Evolutionary conservation across 2,113 vertebrate genomes (phyloP).

Genomic region (Megaptera novaeangliae): DNA sequence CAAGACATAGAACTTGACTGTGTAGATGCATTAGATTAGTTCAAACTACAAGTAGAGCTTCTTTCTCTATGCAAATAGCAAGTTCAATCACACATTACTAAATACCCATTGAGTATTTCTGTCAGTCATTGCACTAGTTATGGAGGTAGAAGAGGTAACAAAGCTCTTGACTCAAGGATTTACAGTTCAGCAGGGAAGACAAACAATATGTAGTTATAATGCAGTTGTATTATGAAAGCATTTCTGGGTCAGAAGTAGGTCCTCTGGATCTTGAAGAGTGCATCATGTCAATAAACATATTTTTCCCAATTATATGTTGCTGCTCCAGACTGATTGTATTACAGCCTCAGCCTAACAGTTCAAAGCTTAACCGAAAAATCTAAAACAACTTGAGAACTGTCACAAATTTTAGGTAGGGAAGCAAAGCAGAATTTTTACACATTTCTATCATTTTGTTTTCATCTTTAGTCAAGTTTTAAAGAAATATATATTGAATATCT

Average conservation of each 20-base stretch:
- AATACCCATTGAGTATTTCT: not conserved
- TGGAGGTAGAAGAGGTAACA: not conserved
- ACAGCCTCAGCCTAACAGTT: not conserved
- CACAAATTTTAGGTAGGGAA: not conserved
- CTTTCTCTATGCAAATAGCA: not conserved
- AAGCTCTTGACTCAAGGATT: not conserved
- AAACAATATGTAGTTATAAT: not conserved
- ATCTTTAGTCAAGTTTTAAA: not conserved
- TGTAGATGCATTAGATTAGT: not conserved
- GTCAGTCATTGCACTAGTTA: not conserved
- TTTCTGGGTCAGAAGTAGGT: not conserved
- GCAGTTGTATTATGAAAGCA: not conserved
- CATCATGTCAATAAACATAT: not conserved
- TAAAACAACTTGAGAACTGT: not conserved
- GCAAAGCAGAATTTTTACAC: not conserved
- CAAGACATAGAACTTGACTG: not conserved
- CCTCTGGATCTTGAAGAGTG: not conserved
- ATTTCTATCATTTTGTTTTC: not conserved
- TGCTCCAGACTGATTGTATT: not conserved
- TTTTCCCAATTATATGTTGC: not conserved
- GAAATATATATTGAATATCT: not conserved
- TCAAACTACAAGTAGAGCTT: not conserved
- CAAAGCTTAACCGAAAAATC: not conserved
- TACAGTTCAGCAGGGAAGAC: not conserved
- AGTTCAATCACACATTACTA: not conserved